Base-by-base conservation (phyloP, 2,888 invertebrate genomes). In the Rutpela maculata region DNA sequence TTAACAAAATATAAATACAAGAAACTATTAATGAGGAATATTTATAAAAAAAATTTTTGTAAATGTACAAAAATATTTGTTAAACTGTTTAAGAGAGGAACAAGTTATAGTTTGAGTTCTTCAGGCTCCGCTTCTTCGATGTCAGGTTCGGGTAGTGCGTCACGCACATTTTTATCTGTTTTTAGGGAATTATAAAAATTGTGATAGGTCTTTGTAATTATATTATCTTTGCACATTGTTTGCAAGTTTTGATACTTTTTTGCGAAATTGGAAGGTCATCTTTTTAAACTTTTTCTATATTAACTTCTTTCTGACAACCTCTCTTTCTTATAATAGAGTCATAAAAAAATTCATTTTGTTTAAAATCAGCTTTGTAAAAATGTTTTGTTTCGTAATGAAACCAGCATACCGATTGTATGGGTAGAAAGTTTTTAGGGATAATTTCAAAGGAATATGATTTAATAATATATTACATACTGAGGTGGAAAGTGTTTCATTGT, bases 261-360 rank as follows among this genome's bases (percentile, higher is more conserved):
- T 15, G 31, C 26, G n/a, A 22, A 62, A 62, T 62, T 15, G 62
- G 26, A 15, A 62, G 62, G 62, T 31, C 31, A n/a, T 62, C 5
- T 50, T 50, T 50, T 2, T 50, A 50, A 26, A 6, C 26, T 11
- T 15, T 50, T n/a, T n/a, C n/a, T n/a, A n/a, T n/a, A n/a, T n/a
- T n/a, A n/a, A n/a, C n/a, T n/a, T n/a, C n/a, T n/a, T 50, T 50
- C 15, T 62, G 31, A 62, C 15, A 31, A 62, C 62, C 31, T 31
- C 62, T 62, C 62, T 62, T 62, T 62, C 26, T n/a, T n/a, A n/a
- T n/a, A n/a, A n/a, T 62, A 26, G 62, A 62, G n/a, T 31, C 62
- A 26, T 62, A 26, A 50, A 50, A 12, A 15, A 50, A 50, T 50
- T 50, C 26, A 4, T 12, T 50, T 50, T 50, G 50, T 50, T 62